These are phyloP conservation scores for Gephyroberyx darwinii DNA, from an alignment of 2,797 vertebrate genomes.

Conservation along the genomic window DNA sequence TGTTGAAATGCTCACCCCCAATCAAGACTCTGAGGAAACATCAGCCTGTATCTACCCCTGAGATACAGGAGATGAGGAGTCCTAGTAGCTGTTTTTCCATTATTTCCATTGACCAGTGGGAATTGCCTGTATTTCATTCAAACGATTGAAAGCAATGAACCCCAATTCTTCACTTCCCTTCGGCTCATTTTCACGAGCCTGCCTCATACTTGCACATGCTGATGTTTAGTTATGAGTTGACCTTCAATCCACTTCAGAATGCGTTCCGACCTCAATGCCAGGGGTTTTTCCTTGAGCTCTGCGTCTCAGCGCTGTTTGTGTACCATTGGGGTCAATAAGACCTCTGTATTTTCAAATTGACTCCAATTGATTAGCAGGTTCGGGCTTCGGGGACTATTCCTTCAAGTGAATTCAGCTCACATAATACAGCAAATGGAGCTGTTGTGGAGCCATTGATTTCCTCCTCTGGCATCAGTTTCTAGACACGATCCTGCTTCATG, in stretches of 20 bases:
- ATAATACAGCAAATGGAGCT: conserved; percentile 40
- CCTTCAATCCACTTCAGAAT: background rate
- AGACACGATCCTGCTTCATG: background rate
- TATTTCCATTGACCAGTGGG: no score
- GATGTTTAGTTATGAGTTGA: background rate
- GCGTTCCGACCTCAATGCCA: background rate
- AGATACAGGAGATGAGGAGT: no score
- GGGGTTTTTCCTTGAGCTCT: background rate
- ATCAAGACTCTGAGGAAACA: no score
- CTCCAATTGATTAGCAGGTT: conserved; percentile 33
- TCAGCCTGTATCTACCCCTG: no score
- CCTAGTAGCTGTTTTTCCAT: background rate
- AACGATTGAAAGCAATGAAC: no score
- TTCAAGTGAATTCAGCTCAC: conserved; percentile 44
- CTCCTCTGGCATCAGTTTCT: background rate
- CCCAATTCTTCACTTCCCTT: background rate
- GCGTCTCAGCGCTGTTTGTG: conserved; percentile 3
- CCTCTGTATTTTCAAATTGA: conserved; percentile 26
- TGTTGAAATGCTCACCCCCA: no score
- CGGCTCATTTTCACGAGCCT: background rate
- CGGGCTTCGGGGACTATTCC: conserved; percentile 20
- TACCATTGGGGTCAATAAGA: background rate
- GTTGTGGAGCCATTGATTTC: conserved; percentile 43
- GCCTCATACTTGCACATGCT: background rate
- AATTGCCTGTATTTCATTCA: no score